Percentiles rank a stretch among this genome's conserved stretches.
phyloP scores from a whole-genome alignment of 2,113 vertebrate genomes.

The mouse (Mus musculus) region GRCm39 chr8:60458501-60459000 shows the following conservation, averaged over 20 bases:
- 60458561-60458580: neutral
- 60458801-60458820: neutral
- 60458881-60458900: neutral
- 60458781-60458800: neutral
- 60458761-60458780: constrained; percentile 48
- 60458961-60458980: neutral
- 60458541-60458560: neutral
- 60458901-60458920: neutral
- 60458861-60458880: accelerated
- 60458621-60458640: neutral
- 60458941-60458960: neutral
- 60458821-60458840: neutral
- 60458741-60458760: neutral
- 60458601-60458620: neutral
- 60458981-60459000: neutral
- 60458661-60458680: neutral
- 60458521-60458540: neutral
- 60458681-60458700: constrained; percentile 5
- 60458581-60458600: neutral
- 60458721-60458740: constrained; percentile 42
- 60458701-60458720: neutral
- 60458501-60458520: neutral
- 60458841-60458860: neutral
- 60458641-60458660: neutral
- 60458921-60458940: neutral